Base-by-base conservation (phyloP, 2,113 vertebrate genomes). In the Aspidoscelis tigris region DNA sequence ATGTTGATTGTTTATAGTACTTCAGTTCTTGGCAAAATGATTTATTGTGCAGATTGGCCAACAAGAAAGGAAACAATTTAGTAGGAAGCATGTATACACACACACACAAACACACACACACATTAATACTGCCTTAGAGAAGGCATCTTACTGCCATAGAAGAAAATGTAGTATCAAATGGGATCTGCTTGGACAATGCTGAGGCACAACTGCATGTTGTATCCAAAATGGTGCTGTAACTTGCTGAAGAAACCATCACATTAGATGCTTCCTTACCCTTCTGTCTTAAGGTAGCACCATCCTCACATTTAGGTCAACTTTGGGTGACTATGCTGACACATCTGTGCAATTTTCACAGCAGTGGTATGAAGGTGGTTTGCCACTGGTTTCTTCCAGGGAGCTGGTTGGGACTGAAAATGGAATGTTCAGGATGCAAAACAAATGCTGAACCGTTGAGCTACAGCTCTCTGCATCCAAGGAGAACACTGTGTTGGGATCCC, bases 1-100 rank as follows among this genome's bases (percentile, higher is more conserved):
- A 91, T 93, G 91, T 89, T 90, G 79, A 90, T 95, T 94, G 91
- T 93, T 94, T 92, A 84, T 84, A 91, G 83, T 92, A 88, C 88
- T 95, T 78, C 47, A 90, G 24, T 90, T 94, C 93, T 89, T 93
- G 94, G 91, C 93, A 92, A 82, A 64, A 33, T 78, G 44, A 50
- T 73, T 95, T 93, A 79, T 78, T 90, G 88, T 20, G 68, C 66
- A 87, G 86, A 91, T 89, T 86, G 87, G 84, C 81, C 76, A 88
- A 65, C 69, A 79, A 89, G 92, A 88, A 91, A 87, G 7, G 88
- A 78, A 88, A 81, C 69, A 70, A 0, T 87, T 71, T 12, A 61
- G 10, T 69, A 55, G 70, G 0, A 85, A 76, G 39, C 0, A 5
- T 33, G 43, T 33, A 90, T 86, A 80, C 78, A 88, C 73, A 61